Evolutionary conservation across 2,113 vertebrate species (phyloP), one percentile per base, ranked within the genome.

Genomic region (Parotia lawesii): DNA sequence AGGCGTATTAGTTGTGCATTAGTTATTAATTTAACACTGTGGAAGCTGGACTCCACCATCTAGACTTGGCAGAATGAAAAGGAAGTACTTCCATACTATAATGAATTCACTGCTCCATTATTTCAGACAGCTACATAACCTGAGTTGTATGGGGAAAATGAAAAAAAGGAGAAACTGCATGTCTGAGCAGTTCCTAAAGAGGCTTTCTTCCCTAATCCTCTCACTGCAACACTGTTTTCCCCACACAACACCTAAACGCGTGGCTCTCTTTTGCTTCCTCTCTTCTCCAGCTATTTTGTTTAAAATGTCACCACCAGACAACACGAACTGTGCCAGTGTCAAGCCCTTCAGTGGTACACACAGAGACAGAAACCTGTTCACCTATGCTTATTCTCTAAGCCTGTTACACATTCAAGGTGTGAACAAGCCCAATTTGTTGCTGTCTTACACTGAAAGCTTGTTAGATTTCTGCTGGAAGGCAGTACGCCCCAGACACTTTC

Each of bases 181-280:
- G 38, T 82, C 60, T 74, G 76, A 66, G 40, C 24, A 65, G 23
- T 37, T 90, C 57, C 58, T 87, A n/a, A 58, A 19, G 28, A 56
- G 27, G 8, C 7, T 64, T 12, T 58, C 75, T 84, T 54, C 56
- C 47, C 47, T 61, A n/a, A 15, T 11, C 35, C 25, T 76, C 44
- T 83, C 44, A 37, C 60, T 67, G 23, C 69, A 81, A 47, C 19
- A 24, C 29, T 50, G 6, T 38, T 62, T 51, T n/a, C 53, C 40
- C 22, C 45, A 71, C 23, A 64, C 35, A 44, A 74, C 44, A 77
- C 1, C 0, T 50, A 15, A 62, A n/a, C 3, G 1, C 20, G 12
- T 9, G 11, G 9, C 11, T 47, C 28, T 62, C 23, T 66, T 75
- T 66, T 61, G 15, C 35, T 54, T 72, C 47, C 23, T 70, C 28